Evolutionary conservation across 2,888 invertebrate genomes (phyloP).

Genomic region (Nasonia oneida): DNA sequence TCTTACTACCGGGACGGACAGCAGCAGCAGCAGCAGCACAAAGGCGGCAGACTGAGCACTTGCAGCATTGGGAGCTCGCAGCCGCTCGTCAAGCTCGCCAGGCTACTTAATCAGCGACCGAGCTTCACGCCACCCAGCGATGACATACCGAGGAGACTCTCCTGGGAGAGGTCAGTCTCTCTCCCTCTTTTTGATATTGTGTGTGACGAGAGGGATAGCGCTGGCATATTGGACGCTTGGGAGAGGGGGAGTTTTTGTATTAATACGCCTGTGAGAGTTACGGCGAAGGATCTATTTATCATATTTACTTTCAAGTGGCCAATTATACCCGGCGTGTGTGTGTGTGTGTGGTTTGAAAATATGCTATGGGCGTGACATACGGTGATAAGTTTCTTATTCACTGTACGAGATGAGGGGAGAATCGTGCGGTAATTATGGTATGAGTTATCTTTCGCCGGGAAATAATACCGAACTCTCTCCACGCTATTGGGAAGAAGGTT

Average conservation of each 20-base stretch:
- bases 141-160: slow-evolving; percentile 80
- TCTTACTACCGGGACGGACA: slow-evolving; percentile 12
- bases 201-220: no score
- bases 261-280: no score
- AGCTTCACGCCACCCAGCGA: slow-evolving; percentile 75
- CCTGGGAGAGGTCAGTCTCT: slow-evolving; percentile 81
- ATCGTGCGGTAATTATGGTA: no score
- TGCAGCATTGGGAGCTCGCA: slow-evolving; percentile 75
- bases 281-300: not conserved
- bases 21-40: slow-evolving; percentile 63
- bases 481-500: not conserved
- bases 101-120: slow-evolving; percentile 81
- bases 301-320: not conserved
- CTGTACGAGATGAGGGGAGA: no score
- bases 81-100: slow-evolving; percentile 81
- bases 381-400: no score
- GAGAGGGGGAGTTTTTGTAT: no score
- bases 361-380: no score
- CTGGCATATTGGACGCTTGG: no score
- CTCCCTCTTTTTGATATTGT: no score
- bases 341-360: no score
- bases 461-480: not conserved
- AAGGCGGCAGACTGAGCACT: slow-evolving; percentile 71
- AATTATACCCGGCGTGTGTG: not conserved
- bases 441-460: no score